phyloP scores from a whole-genome alignment of 2,888 invertebrate genomes.

The Amiota mariae region DNA sequence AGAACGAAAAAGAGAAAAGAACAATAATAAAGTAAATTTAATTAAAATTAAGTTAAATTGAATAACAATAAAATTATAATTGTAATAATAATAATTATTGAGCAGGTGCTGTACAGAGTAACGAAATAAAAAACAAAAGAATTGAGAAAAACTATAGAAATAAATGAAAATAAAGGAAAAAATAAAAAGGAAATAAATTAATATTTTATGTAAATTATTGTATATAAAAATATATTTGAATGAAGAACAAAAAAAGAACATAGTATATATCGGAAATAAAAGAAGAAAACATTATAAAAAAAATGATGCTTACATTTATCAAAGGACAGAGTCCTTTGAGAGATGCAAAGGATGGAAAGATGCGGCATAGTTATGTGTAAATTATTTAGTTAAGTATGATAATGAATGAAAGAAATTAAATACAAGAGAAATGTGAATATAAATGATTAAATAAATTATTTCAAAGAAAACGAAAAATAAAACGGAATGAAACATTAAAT shows the following conservation, averaged over 20 bases:
- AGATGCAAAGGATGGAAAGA: background rate
- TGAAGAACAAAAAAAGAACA: conserved; percentile 26
- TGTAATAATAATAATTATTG: background rate
- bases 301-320: background rate
- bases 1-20: conserved; percentile 16
- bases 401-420: conserved; percentile 45
- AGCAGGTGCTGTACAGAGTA: conserved; percentile 23
- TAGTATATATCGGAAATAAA: conserved; percentile 34
- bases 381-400: conserved; percentile 51
- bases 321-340: background rate
- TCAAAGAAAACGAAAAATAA: background rate
- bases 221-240: conserved; percentile 48
- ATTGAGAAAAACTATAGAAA: too few species aligned
- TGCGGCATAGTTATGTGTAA: conserved; percentile 54
- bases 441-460: conserved; percentile 39
- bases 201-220: conserved; percentile 59
- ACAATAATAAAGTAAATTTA: conserved; percentile 27
- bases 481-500: background rate
- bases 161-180: too few species aligned
- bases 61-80: background rate
- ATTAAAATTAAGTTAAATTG: conserved; percentile 13
- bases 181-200: too few species aligned
- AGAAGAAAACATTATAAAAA: conserved; percentile 22
- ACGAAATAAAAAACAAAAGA: conserved; percentile 7
- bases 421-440: conserved; percentile 41